phyloP scores from a whole-genome alignment of 2,113 vertebrate species.

The Ancistrus triradiatus region DNA sequence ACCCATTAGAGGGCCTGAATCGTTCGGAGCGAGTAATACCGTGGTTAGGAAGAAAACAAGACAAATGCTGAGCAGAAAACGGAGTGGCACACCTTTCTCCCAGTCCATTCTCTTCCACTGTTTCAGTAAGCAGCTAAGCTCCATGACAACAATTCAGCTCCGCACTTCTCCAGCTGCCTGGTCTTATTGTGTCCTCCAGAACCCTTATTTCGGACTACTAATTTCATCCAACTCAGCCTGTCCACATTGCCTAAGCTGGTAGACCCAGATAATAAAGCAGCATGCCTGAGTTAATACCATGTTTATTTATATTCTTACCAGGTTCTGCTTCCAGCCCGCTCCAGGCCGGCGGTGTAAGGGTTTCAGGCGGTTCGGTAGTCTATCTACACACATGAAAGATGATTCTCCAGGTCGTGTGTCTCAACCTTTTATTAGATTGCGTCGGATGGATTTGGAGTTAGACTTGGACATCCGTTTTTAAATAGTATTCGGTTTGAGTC shows the following conservation, averaged over 20 bases:
- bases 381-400: too few species aligned
- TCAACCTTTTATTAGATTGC: too few species aligned
- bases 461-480: background rate
- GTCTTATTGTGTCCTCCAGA: background rate
- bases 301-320: constrained; percentile 11
- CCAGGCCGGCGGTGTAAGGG: constrained; percentile 12
- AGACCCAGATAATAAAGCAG: too few species aligned
- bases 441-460: too few species aligned
- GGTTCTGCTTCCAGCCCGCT: background rate
- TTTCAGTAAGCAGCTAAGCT: background rate
- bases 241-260: too few species aligned
- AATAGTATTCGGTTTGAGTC: background rate
- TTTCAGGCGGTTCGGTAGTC: constrained; percentile 7
- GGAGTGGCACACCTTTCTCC: background rate
- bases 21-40: background rate
- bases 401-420: too few species aligned
- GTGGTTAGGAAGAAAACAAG: background rate
- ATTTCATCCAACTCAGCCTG: too few species aligned
- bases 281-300: too few species aligned
- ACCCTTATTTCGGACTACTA: background rate
- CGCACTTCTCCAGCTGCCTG: constrained; percentile 1
- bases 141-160: background rate
- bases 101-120: background rate
- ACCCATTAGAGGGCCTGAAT: background rate
- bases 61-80: background rate